phyloP scores from a whole-genome alignment of 2,797 vertebrate genomes.

The Hydrocynus forskahlii region DNA sequence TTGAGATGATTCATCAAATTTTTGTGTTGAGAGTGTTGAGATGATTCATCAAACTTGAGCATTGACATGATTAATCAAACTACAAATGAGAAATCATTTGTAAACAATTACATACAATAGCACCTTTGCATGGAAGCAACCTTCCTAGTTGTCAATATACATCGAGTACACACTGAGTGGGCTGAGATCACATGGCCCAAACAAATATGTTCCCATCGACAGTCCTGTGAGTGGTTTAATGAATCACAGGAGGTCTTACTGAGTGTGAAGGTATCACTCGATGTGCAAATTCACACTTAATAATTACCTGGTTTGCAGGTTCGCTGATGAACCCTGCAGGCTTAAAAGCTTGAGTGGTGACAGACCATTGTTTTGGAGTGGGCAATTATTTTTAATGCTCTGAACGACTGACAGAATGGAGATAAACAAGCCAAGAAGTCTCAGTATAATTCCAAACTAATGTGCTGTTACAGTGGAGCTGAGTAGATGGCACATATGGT shows the following conservation, averaged over 20 bases:
- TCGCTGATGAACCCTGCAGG: background rate
- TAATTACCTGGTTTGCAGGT: background rate
- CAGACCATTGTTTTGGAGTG: background rate
- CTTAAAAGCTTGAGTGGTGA: background rate
- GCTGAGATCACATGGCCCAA: background rate
- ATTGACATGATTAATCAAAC: too few species aligned
- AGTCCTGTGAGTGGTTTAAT: constrained; percentile 2
- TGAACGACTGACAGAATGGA: background rate
- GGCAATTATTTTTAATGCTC: constrained; percentile 9
- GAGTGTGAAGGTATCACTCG: background rate
- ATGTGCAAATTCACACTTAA: background rate
- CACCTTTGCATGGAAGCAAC: background rate
- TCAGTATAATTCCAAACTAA: background rate
- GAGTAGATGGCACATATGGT: background rate
- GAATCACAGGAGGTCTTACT: constrained; percentile 1
- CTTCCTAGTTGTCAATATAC: background rate
- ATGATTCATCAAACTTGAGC: too few species aligned
- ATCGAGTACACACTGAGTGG: background rate
- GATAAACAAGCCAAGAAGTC: background rate
- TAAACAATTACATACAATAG: too few species aligned
- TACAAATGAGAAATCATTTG: too few species aligned
- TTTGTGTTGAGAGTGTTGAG: too few species aligned
- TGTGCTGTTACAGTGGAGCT: background rate
- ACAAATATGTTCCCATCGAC: background rate
- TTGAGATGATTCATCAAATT: too few species aligned